phyloP scores from a whole-genome alignment of 2,797 vertebrate genomes.

The Eulemur coronatus region DNA sequence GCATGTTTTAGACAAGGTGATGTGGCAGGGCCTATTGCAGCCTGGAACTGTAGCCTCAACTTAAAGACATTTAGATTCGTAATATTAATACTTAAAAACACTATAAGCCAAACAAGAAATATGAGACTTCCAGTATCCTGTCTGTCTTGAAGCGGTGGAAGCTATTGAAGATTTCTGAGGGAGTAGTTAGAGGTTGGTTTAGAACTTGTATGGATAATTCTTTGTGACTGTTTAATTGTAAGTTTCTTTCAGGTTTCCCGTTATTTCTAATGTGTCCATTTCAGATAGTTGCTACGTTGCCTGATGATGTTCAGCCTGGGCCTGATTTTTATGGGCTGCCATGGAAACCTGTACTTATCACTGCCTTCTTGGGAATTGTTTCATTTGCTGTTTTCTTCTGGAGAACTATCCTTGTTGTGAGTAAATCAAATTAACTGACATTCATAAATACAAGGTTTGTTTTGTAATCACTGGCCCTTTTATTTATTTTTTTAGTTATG shows the following conservation, averaged over 20 bases:
- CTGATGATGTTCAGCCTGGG: conserved; percentile 93
- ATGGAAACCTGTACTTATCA: conserved; percentile 91
- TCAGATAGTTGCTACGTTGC: conserved; percentile 91
- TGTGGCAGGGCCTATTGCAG: neutral
- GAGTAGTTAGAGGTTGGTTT: neutral
- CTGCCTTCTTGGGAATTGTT: conserved; percentile 89
- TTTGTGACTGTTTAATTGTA: neutral
- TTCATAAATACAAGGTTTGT: neutral
- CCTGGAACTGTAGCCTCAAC: neutral
- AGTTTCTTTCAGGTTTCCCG: neutral
- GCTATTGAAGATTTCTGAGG: neutral
- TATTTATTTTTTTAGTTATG: neutral
- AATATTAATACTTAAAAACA: neutral
- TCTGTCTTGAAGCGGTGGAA: neutral
- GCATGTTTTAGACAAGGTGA: neutral
- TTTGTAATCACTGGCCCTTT: neutral
- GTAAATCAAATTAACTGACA: conserved; percentile 71
- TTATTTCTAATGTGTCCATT: conserved; percentile 49
- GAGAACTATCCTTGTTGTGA: conserved; percentile 94
- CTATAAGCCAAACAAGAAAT: neutral
- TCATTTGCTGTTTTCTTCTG: conserved; percentile 92
- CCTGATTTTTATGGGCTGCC: conserved; percentile 93
- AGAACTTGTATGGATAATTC: neutral
- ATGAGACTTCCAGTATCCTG: neutral
- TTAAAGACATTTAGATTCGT: neutral